These are phyloP conservation scores for Malurus elegans DNA, from an alignment of 2,113 vertebrate genomes.

Conservation along the genomic window DNA sequence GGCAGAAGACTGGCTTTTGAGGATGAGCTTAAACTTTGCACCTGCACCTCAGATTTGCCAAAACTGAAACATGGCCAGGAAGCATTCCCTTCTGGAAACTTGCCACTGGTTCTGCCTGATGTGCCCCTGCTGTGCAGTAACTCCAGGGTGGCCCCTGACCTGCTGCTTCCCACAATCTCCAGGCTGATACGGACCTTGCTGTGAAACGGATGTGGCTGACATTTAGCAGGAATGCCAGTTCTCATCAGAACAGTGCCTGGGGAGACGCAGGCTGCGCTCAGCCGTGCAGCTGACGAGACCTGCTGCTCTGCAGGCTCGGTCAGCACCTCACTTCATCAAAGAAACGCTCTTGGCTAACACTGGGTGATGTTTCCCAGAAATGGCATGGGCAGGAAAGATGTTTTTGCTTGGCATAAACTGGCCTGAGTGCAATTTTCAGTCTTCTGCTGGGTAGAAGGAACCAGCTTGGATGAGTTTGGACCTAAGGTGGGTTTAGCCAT, in stretches of 20 bases:
- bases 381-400: neutral
- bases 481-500: neutral
- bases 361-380: neutral
- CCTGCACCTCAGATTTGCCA: neutral
- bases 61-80: neutral
- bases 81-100: neutral
- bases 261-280: neutral
- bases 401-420: neutral
- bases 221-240: conserved; percentile 29
- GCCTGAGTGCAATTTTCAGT: neutral
- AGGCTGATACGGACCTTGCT: neutral
- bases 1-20: neutral
- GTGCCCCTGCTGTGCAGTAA: neutral
- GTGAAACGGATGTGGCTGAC: neutral
- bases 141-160: neutral
- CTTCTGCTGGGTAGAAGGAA: neutral
- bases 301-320: conserved; percentile 10
- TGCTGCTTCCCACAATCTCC: neutral
- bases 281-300: neutral
- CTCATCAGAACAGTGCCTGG: conserved; percentile 15
- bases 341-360: neutral
- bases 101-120: neutral
- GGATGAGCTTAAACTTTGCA: neutral
- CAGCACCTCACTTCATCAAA: conserved; percentile 6
- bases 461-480: neutral